Conservation (phyloP, 2,888 invertebrate genomes). For the Aleiodes alternator region DNA sequence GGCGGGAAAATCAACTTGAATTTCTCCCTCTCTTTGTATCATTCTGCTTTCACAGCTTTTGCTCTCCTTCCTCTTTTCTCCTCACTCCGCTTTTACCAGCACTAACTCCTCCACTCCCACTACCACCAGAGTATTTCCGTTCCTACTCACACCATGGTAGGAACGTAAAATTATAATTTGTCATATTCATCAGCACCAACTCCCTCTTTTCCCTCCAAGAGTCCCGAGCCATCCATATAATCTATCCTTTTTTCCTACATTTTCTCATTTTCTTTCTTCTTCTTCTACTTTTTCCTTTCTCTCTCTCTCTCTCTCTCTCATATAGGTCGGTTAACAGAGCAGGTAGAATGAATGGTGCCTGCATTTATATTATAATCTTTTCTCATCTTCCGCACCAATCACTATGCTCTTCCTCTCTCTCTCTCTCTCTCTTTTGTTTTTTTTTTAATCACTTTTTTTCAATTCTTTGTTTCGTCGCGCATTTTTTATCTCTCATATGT, state of each 20-base stretch:
- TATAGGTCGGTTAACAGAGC: constrained; percentile 53
- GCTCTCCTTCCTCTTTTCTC: constrained; percentile 46
- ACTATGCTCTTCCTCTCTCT: constrained; percentile 47
- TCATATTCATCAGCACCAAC: constrained; percentile 63
- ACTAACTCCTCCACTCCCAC: background rate
- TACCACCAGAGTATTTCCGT: constrained; percentile 10
- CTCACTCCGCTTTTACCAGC: constrained; percentile 12
- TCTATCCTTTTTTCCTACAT: constrained; percentile 19
- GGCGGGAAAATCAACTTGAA: constrained; percentile 9
- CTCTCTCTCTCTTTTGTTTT: too few relatives aligned
- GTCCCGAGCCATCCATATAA: constrained; percentile 5
- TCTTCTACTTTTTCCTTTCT: background rate
- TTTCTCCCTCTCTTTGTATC: background rate
- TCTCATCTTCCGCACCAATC: constrained; percentile 46
- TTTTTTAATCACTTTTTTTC: too few relatives aligned
- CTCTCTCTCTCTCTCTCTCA: constrained; percentile 40
- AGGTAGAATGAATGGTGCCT: constrained; percentile 59
- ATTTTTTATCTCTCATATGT: constrained; percentile 39
- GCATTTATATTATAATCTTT: constrained; percentile 68
- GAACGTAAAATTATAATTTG: constrained; percentile 64
- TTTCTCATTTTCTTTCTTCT: constrained; percentile 22
- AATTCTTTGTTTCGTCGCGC: constrained; percentile 57
- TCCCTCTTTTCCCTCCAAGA: constrained; percentile 42
- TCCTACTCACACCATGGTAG: constrained; percentile 38
- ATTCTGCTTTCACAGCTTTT: constrained; percentile 23